Evolutionary conservation across 2,113 vertebrate species (phyloP).

Genomic region (Psephotus haematonotus): DNA sequence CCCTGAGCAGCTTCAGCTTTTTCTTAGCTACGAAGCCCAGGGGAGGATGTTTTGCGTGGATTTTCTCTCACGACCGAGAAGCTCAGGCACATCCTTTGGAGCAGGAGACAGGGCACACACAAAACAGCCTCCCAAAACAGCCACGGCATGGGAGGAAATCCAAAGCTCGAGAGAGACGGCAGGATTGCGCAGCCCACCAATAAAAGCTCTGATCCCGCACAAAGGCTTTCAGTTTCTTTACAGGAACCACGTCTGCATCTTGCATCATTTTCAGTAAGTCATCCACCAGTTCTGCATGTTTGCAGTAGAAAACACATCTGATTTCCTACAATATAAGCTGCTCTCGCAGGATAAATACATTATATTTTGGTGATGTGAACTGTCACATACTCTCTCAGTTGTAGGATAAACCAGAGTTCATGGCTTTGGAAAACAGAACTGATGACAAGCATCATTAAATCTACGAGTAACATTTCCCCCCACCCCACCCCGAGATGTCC

Average conservation of each 20-base stretch:
- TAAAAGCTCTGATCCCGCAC: neutral
- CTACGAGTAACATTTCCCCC: neutral
- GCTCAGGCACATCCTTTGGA: neutral
- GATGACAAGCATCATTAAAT: neutral
- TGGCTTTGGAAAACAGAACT: neutral
- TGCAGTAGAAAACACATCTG: neutral
- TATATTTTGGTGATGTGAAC: neutral
- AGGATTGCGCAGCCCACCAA: neutral
- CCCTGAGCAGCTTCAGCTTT: neutral
- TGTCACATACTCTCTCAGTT: neutral
- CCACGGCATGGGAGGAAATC: neutral
- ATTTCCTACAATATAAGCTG: neutral
- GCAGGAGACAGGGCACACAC: neutral
- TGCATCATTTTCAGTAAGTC: neutral
- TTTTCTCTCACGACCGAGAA: neutral
- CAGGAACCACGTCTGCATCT: neutral
- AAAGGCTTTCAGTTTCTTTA: neutral
- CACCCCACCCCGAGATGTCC: neutral
- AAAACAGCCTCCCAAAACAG: neutral
- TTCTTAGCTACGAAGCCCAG: neutral
- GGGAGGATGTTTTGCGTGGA: neutral
- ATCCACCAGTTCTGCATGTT: neutral
- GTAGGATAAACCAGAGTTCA: neutral
- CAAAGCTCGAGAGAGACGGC: neutral
- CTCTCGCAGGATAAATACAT: neutral